Percentiles rank a stretch among this genome's conserved stretches.
Evolutionary conservation across 2,888 invertebrate genomes (phyloP).

Genomic region (Nemurella pictetii): DNA sequence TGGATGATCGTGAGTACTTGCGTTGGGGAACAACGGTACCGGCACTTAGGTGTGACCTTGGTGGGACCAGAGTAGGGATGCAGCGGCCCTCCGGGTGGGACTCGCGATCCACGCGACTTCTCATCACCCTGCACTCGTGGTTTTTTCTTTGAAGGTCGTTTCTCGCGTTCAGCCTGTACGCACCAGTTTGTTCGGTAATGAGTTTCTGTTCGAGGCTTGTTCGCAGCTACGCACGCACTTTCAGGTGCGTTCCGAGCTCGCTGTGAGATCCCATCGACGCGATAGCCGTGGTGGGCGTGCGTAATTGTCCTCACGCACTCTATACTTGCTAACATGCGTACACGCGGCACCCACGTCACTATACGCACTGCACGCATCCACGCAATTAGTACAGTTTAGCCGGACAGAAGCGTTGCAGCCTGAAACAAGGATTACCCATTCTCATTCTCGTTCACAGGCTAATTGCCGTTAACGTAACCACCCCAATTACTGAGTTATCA

Average conservation of each 20-base stretch:
- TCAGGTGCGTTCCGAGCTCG: no score
- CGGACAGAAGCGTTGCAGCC: not conserved
- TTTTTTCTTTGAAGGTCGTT: not conserved
- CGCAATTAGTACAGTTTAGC: not conserved
- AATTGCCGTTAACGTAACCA: no score
- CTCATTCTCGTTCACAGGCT: no score
- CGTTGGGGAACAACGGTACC: no score
- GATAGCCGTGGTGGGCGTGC: not conserved
- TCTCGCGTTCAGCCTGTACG: not conserved
- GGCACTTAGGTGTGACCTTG: no score
- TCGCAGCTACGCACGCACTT: no score
- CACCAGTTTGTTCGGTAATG: not conserved
- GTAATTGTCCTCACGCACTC: not conserved
- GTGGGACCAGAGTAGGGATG: no score
- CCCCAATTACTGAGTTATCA: not conserved
- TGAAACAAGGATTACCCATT: not conserved
- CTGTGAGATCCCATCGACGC: not conserved
- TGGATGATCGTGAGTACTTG: no score
- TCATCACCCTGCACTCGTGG: no score
- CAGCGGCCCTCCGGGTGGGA: no score
- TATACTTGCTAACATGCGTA: no score
- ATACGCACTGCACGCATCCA: not conserved
- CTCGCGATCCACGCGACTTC: no score
- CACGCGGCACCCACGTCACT: not conserved
- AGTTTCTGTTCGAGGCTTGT: not conserved